Conservation (phyloP, 1,140 invertebrate species). For the Micrasema longulum region DNA sequence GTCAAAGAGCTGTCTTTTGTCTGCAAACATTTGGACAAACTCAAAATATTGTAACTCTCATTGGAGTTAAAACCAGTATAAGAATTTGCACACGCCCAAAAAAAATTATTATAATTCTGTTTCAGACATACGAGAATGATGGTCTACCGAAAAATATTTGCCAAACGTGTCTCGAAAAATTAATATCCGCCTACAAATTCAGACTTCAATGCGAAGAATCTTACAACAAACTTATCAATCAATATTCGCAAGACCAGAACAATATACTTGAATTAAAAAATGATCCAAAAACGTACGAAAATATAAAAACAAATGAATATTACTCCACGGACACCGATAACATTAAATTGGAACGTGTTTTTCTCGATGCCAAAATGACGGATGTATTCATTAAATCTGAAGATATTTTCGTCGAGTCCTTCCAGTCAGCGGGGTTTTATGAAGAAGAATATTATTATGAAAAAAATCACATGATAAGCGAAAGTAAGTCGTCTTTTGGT, state of each 20-base stretch:
- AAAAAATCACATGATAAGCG: no score
- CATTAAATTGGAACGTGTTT: slow-evolving; percentile 2
- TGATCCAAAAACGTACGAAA: no score
- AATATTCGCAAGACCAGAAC: neutral
- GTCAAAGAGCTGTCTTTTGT: no score
- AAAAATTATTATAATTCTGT: no score
- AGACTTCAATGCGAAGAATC: slow-evolving; percentile 53
- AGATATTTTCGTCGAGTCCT: neutral
- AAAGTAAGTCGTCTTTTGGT: no score
- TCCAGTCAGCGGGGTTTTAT: neutral
- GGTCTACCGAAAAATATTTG: slow-evolving; percentile 55
- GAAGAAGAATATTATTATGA: no score
- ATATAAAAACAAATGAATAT: no score
- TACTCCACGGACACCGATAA: neutral
- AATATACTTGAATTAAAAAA: no score
- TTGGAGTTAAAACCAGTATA: no score
- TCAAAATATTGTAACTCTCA: no score
- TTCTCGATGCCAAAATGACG: neutral
- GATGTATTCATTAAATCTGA: neutral
- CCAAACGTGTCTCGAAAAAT: slow-evolving; percentile 54
- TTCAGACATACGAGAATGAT: slow-evolving; percentile 54
- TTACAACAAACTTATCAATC: slow-evolving; percentile 45
- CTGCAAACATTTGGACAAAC: no score
- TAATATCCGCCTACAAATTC: slow-evolving; percentile 57
- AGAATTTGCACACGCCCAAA: no score